phyloP scores from a whole-genome alignment of 2,113 vertebrate species.

The Phoxinus phoxinus region DNA sequence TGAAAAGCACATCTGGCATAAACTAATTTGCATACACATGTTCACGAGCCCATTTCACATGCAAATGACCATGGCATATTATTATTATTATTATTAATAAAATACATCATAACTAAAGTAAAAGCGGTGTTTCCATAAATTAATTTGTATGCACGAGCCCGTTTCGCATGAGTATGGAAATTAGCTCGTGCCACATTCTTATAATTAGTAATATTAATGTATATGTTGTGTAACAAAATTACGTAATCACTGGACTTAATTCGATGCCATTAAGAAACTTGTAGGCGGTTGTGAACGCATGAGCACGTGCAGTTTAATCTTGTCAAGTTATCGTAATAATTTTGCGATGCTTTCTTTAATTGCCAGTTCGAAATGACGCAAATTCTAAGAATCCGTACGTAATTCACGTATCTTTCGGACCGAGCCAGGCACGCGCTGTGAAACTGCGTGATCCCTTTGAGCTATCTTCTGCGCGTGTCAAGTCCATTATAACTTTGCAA shows the following conservation, averaged over 20 bases:
- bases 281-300: not conserved
- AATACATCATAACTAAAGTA: not conserved
- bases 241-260: not conserved
- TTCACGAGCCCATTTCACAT: not conserved
- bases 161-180: not conserved
- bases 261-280: not conserved
- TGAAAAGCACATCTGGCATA: not conserved
- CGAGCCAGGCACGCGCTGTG: slow-evolving; percentile 13
- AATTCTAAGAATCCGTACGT: slow-evolving; percentile 15
- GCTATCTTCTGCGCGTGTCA: not conserved
- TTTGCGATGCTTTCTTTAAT: not conserved
- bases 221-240: not conserved
- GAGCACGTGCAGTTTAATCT: not conserved
- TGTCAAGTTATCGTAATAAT: not conserved
- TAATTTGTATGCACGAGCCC: not conserved
- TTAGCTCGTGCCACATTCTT: not conserved
- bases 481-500: not conserved
- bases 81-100: not conserved
- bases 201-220: no score
- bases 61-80: not conserved
- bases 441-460: slow-evolving; percentile 28
- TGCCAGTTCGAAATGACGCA: slow-evolving; percentile 25
- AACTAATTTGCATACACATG: not conserved
- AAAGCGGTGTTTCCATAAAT: not conserved
- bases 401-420: slow-evolving; percentile 30